Evolutionary conservation across 2,797 vertebrate species (phyloP), one percentile per base, ranked within the genome.

Genomic region (Aphelocoma californica): DNA sequence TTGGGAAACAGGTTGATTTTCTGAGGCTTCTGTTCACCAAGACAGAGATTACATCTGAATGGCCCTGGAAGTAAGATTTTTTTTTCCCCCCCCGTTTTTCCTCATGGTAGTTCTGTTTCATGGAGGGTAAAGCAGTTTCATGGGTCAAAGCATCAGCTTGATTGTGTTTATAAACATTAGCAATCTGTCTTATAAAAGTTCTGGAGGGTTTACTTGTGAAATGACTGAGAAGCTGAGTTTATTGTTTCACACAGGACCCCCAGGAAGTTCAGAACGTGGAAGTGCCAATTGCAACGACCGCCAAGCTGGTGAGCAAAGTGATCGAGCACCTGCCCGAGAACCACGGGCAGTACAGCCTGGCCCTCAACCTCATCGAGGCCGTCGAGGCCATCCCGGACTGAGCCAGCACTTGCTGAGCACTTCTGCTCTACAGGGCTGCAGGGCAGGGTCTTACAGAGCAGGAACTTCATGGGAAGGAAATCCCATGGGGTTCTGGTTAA

Each of bases 291-390:
- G 58, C 97, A 29, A 97, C 98, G 54, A 99, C 98, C 62, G 98
- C 98, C 70, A 98, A 97, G 42, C 98, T 99, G 60, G 98, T 99
- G 18, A 97, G 98, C 88, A 99, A 97, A 67, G 97, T 99, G 29
- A 97, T 99, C 0, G 99, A 99, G 97, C 98, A 99, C 78, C 97
- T 99, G 44, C 99, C 99, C 0, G 99, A 99, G 95, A 99, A 99
- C 64, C 99, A 99, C 0, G 99, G 98, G 65, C 99, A 99, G 97
- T 99, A 99, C 86, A 98, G 97, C 92, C 96, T 99, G 73, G 99
- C 99, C 78, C 97, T 99, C 87, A 99, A 99, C 97, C 99, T 99
- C 7, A 97, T 98, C 12, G 99, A 99, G 93, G 98, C 99, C 0
- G 98, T 99, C 24, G 99, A 99, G 66, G 98, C 97, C 77, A 97